Evolutionary conservation across 1,140 invertebrate species (phyloP), one percentile per base, ranked within the genome.

Genomic region (Procambarus virginalis): DNA sequence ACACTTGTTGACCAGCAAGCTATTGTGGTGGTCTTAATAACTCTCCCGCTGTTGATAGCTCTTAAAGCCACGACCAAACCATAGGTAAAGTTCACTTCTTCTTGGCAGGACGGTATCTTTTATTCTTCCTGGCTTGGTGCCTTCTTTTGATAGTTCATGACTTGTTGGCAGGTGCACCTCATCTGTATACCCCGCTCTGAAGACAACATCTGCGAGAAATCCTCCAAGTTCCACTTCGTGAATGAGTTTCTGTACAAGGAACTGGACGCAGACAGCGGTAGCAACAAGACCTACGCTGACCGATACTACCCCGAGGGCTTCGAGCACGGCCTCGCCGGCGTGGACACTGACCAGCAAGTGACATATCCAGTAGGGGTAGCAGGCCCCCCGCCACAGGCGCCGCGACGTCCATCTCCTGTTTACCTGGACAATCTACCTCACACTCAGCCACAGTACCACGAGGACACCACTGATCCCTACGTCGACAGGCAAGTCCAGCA

Each of bases 241-340:
- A 98, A 98, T 93, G 97, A 98, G 89, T 98, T 97, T 93, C 94
- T 98, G 12, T 98, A 98, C 95, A 96, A 97, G 93, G 97, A 97
- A 5, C 95, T 98, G 92, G 97, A 97, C 93, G 96, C 96, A 34
- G 96, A 97, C 92, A 95, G 94, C 64, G 97, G 96, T 92, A 96
- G 96, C 2, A 98, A 98, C 93, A 96, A 97, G 5, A 96, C 96
- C 2, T 98, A 98, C 94, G 97, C 97, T 77, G 97, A 98, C 92
- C 95, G 97, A 12, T 94, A 93, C 86, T 94, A 94, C 89, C 94
- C 94, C 0, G 94, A 94, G 34, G 93, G 93, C 79, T 91, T 88
- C 49, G 90, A 78, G 55, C 20, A 78, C 75, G 84, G 90, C 6
- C 86, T 76, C 0, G 49, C 75, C 1, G 49, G 51, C 1, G 79